Evolutionary conservation across 1,140 invertebrate genomes (phyloP), one percentile per base, ranked within the genome.

Genomic region (Meloidogyne floridensis): DNA sequence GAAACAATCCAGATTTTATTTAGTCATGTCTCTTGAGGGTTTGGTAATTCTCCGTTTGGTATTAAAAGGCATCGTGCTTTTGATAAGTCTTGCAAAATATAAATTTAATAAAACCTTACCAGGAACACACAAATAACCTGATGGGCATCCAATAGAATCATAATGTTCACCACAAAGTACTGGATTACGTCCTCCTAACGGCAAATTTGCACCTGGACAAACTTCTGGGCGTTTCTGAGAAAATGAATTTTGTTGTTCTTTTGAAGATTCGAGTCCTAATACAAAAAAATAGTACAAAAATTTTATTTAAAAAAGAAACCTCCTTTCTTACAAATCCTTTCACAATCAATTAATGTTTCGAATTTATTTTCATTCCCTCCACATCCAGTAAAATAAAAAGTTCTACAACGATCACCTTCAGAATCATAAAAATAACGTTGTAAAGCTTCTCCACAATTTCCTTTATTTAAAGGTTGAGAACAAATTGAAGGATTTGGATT

Each of bases 261-360:
- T 81, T 3, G 87, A 87, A 4, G 75, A 82, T 43, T 72, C 73
- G 20, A 18, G 71, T n/a, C 54, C 32, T 43, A 3, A 43, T 72
- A 47, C 15, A 75, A 20, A 11, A 32, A 79, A 8, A 75, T 11
- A 80, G 20, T 20, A 20, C 42, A 32, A 7, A 80, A 32, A 32
- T 11, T 59, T n/a, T 9, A 3, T 20, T 4, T 15, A 32, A 56
- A 56, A 42, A 42, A 42, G 11, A 80, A 81, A 43, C 51, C 51
- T 77, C 84, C 20, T 20, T 20, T 74, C 76, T 89, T 89, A 87
- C 96, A 97, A 86, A 93, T 92, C 77, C 92, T 90, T 87, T 94
- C 93, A 91, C 96, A 98, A 90, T 93, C 93, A 81, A 93, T 92
- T 90, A 93, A 92, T 88, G 92, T 92, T 32, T 87, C 77, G 92